Evolutionary conservation across 2,888 invertebrate genomes (phyloP), one percentile per base, ranked within the genome.

Genomic region (Odontomyia ornata): DNA sequence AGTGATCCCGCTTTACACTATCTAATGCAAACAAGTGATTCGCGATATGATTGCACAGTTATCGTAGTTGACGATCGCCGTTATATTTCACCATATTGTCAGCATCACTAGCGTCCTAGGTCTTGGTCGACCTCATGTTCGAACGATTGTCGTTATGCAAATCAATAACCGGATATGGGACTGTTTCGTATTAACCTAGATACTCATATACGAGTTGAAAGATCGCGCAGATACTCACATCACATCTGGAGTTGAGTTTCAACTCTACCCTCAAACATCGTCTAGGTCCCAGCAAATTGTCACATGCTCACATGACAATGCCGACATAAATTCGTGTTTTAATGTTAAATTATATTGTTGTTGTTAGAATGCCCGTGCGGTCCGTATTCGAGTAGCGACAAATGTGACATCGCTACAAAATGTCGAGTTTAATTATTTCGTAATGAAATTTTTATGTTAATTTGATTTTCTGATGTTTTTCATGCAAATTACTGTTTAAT

Each of bases 121-220:
- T 60, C 46, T 36, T 36, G 69, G 15, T n/a, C 25, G 11, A 47
- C 25, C 25, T 23, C 23, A 69, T 47, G 23, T 57, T n/a, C 73
- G 36, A 46, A 43, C 62, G 46, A 75, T 75, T 62, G 75, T 75
- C 52, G 52, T 46, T 75, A 75, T 75, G 75, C 75, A 75, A 75
- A 75, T 75, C 75, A 75, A 75, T 75, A 75, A 75, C 75, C 75
- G 75, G 75, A 75, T 75, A 75, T 75, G 75, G 60, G 46, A 36
- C 73, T 57, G 23, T 28, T 36, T 57, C 57, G 57, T 73, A 57
- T 57, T 73, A 57, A 21, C 73, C 60, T 30, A 30, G 73, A 73
- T 73, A 73, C 30, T 30, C 60, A 60, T 25, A 60, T 5, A 64
- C n/a, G n/a, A n/a, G n/a, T n/a, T n/a, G 30, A 21, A n/a, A 64